A percentile compares a stretch with the other conserved stretches of the same genome.
These are phyloP conservation scores for Tragelaphus imberbis DNA, from an alignment of 2,113 vertebrate genomes.

Conservation along the genomic window DNA sequence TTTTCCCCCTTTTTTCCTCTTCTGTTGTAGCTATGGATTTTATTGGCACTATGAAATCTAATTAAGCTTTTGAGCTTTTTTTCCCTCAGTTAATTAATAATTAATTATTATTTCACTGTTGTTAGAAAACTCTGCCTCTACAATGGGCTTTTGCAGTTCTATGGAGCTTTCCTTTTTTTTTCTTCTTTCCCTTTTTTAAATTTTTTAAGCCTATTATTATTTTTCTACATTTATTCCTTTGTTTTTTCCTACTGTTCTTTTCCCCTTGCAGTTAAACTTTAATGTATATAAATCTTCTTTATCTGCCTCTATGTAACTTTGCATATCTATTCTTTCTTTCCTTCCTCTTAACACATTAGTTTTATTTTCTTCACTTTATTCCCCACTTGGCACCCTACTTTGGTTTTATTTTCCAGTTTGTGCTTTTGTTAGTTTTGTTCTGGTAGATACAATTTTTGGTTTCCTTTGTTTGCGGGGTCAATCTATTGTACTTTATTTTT, in stretches of 20 bases:
- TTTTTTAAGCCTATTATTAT: background rate
- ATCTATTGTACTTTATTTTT: background rate
- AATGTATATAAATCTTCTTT: background rate
- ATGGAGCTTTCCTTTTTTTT: background rate
- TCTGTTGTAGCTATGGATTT: background rate
- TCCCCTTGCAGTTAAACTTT: background rate
- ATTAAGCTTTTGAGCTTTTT: background rate
- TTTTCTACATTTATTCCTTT: background rate
- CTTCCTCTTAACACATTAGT: background rate
- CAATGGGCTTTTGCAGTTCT: background rate
- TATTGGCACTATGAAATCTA: background rate
- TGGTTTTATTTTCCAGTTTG: background rate
- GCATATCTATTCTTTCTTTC: background rate
- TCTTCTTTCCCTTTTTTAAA: background rate
- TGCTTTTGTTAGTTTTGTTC: background rate
- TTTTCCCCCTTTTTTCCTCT: background rate
- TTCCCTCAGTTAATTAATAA: background rate
- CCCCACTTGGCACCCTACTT: background rate
- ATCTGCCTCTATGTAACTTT: background rate
- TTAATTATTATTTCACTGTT: background rate
- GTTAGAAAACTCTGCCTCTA: background rate
- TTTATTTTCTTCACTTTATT: background rate
- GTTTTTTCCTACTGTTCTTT: background rate
- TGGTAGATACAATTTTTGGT: background rate
- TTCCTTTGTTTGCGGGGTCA: background rate